Conservation (phyloP, 2,888 invertebrate species). For the Stictocephala bisonia region DNA sequence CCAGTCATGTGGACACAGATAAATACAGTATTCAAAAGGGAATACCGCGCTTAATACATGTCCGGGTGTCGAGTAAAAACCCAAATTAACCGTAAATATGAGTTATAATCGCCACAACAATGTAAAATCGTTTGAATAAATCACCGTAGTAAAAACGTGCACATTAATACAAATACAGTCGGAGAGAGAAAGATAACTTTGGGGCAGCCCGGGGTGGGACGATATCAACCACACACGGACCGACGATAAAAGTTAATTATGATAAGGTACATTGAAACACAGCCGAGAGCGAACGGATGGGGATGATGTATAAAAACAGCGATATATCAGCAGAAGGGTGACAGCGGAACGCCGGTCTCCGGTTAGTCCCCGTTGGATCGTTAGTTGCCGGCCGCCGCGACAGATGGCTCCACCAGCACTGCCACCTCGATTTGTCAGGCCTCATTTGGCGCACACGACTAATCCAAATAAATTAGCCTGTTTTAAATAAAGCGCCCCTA, state of each 20-base stretch:
- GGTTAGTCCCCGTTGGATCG: neutral
- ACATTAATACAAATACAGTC: constrained; percentile 20
- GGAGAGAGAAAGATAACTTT: constrained; percentile 5
- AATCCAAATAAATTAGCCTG: too few species aligned
- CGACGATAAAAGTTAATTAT: constrained; percentile 32
- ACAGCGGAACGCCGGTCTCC: neutral
- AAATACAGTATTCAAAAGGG: constrained; percentile 12
- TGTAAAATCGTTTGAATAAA: constrained; percentile 9
- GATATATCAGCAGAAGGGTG: constrained; percentile 4
- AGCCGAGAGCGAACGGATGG: neutral
- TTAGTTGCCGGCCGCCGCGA: constrained; percentile 12
- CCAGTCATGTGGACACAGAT: too few species aligned
- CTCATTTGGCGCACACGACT: neutral
- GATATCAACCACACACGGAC: neutral
- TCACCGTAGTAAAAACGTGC: constrained; percentile 18
- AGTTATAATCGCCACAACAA: constrained; percentile 20
- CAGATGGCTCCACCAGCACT: constrained; percentile 14
- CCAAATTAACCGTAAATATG: constrained; percentile 31
- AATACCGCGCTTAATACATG: neutral
- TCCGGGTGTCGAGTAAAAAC: constrained; percentile 3
- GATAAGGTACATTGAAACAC: constrained; percentile 34
- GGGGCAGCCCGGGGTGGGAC: neutral
- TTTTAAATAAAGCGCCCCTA: too few species aligned
- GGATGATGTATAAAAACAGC: constrained; percentile 6
- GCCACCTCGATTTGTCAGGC: neutral